Evolutionary conservation across 1,140 invertebrate species (phyloP), one percentile per base, ranked within the genome.

Genomic region (Cylas formicarius): DNA sequence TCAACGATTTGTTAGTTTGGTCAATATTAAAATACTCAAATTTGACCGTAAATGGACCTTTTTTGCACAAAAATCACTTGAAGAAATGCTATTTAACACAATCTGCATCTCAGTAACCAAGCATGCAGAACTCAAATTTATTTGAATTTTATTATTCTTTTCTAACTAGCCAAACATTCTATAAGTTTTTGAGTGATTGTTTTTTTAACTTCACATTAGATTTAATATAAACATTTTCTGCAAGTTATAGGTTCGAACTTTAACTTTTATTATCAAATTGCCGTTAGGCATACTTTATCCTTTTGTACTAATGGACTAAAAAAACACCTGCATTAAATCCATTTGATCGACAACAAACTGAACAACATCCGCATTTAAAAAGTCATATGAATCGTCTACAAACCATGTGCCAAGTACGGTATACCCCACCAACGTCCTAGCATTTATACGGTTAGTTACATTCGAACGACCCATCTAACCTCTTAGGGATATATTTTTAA

Each of bases 371-470:
- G n/a, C n/a, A n/a, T 28, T 28, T n/a, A 11, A 11, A 11, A n/a
- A 28, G 5, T 28, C 16, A 28, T 19, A 35, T 33, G 6, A n/a
- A 16, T 24, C 19, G 34, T 35, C 14, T 22, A 44, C n/a, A 35
- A 21, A 34, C 22, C 44, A 50, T 50, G 42, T 34, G 17, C 36
- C 37, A 38, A 38, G 35, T 35, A 29, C 34, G 23, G 37, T 17
- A 18, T 37, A 36, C 44, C 50, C 50, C 42, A 52, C 45, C 34
- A 41, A 28, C 27, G 23, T 23, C 27, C 23, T 22, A 5, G 14
- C 33, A 43, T 33, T 52, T 53, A 41, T 41, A 43, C 22, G 47
- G 13, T 38, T 48, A 52, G 47, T 55, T 35, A 47, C 50, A 43
- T 19, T 19, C 46, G 42, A 50, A 42, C 43, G 20, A 24, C 19